Evolutionary conservation across 2,113 vertebrate genomes (phyloP).

Genomic region (Picathartes gymnocephalus): DNA sequence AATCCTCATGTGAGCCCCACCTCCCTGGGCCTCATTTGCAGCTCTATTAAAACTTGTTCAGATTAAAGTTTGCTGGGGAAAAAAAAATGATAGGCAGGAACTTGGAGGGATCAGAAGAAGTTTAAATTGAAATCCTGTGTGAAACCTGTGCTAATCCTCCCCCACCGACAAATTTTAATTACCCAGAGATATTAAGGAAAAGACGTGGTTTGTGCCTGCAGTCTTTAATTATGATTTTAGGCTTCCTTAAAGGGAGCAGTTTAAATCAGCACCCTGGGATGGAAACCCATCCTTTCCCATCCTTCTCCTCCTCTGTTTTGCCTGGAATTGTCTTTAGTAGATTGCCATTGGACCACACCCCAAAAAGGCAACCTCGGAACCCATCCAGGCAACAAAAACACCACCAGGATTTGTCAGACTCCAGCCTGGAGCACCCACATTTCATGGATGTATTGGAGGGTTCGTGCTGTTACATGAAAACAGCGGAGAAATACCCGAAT

Average conservation of each 20-base stretch:
- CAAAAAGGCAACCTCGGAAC: background rate
- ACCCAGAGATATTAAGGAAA: background rate
- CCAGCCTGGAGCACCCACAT: background rate
- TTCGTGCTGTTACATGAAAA: background rate
- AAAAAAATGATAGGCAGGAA: background rate
- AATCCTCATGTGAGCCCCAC: background rate
- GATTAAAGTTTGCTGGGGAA: background rate
- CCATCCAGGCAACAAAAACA: background rate
- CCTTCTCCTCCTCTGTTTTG: background rate
- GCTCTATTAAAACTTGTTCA: background rate
- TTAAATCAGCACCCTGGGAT: background rate
- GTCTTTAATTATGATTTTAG: background rate
- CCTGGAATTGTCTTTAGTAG: background rate
- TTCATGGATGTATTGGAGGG: background rate
- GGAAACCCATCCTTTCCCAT: background rate
- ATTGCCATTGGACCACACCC: background rate
- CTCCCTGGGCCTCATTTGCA: background rate
- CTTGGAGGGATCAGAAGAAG: background rate
- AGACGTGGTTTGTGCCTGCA: background rate
- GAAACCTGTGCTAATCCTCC: slow-evolving; percentile 1
- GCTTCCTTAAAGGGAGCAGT: background rate
- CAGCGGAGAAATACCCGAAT: accelerated
- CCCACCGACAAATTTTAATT: slow-evolving; percentile 13
- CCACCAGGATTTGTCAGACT: background rate
- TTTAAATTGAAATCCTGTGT: background rate